Percentiles rank a stretch among this genome's conserved stretches.
phyloP scores from a whole-genome alignment of 1,140 invertebrate species.

The Penaeus chinensis region DNA sequence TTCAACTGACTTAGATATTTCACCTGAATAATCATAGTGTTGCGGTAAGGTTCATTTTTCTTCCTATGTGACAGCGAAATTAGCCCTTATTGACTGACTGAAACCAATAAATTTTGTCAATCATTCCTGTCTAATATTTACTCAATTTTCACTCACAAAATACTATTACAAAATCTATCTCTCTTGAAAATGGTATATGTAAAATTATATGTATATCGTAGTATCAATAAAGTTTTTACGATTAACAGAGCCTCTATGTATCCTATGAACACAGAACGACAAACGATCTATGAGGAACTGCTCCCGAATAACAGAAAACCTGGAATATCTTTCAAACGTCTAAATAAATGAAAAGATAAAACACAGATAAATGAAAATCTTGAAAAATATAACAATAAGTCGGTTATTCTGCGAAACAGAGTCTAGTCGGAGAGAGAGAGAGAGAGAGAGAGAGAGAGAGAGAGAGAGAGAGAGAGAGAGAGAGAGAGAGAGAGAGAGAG shows the following conservation, averaged over 20 bases:
- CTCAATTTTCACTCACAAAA: slow-evolving; percentile 28
- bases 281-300: neutral
- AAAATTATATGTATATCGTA: slow-evolving; percentile 51
- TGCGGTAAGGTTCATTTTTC: slow-evolving; percentile 36
- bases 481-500: no score
- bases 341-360: neutral
- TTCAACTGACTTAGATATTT: neutral
- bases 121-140: slow-evolving; percentile 39
- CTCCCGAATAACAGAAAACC: neutral
- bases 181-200: slow-evolving; percentile 51
- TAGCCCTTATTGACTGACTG: slow-evolving; percentile 32
- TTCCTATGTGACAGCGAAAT: slow-evolving; percentile 17
- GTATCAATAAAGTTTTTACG: slow-evolving; percentile 52
- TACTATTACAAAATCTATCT: slow-evolving; percentile 35
- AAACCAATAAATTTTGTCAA: slow-evolving; percentile 27
- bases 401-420: no score
- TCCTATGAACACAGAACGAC: neutral
- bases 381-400: neutral
- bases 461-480: no score
- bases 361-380: neutral
- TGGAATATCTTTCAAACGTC: no score
- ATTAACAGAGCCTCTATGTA: neutral
- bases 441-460: neutral
- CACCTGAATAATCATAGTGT: slow-evolving; percentile 25
- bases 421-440: neutral